phyloP scores from a whole-genome alignment of 2,888 invertebrate genomes.

The Blastobasis lacticolella region DNA sequence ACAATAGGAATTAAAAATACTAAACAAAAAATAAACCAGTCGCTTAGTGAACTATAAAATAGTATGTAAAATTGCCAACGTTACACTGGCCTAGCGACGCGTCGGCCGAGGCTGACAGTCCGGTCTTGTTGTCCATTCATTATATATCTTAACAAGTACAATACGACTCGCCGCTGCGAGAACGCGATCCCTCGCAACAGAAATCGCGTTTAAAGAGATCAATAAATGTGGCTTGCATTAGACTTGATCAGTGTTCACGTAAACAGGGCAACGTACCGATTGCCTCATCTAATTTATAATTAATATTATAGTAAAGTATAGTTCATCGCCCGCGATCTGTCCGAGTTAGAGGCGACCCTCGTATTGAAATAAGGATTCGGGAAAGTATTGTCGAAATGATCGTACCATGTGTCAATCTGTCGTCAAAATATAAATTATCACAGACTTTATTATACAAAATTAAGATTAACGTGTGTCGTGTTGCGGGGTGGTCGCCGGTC shows the following conservation, averaged over 20 bases:
- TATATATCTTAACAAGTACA: conserved; percentile 57
- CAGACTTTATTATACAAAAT: too few relatives aligned
- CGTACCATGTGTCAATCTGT: too few relatives aligned
- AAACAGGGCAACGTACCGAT: conserved; percentile 33
- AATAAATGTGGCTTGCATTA: conserved; percentile 56
- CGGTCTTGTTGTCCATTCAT: conserved; percentile 46
- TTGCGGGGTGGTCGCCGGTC: too few relatives aligned
- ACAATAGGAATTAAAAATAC: conserved; percentile 65
- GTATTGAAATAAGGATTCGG: not conserved
- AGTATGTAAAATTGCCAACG: conserved; percentile 64
- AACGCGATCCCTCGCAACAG: conserved; percentile 23
- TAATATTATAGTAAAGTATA: not conserved
- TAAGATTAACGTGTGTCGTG: too few relatives aligned
- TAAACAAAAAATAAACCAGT: conserved; percentile 69
- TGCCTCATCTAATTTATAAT: conserved; percentile 47
- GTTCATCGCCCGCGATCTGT: not conserved
- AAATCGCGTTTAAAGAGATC: conserved; percentile 57
- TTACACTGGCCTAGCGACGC: conserved; percentile 62
- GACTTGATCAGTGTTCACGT: conserved; percentile 39
- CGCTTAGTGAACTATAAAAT: conserved; percentile 69
- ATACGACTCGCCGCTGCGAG: conserved; percentile 35
- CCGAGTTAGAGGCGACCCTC: not conserved
- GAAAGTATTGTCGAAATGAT: too few relatives aligned
- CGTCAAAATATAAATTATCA: too few relatives aligned
- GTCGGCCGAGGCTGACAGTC: conserved; percentile 53